phyloP scores from a whole-genome alignment of 2,797 vertebrate species.

The Apodemus agrarius region DNA sequence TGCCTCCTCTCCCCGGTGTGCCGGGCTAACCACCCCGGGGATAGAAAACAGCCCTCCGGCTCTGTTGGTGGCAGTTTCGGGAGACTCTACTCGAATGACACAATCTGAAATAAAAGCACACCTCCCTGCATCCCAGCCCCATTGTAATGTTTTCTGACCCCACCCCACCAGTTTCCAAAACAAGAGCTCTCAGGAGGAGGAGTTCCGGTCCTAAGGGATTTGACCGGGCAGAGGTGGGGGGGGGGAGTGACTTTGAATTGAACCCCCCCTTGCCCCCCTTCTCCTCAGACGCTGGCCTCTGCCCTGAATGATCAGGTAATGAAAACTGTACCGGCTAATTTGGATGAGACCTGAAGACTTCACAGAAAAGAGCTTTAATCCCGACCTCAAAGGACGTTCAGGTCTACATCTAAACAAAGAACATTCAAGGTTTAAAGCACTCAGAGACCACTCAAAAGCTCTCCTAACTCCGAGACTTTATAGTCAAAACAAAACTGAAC shows the following conservation, averaged over 20 bases:
- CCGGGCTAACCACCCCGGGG: background rate
- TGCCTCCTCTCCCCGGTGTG: background rate
- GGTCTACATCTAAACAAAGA: background rate
- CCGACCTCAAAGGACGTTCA: background rate
- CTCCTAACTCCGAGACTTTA: background rate
- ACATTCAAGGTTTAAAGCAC: background rate
- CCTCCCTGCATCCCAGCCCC: background rate
- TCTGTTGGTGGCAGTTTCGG: background rate
- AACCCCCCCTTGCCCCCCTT: background rate
- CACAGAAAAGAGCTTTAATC: background rate
- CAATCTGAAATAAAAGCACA: background rate
- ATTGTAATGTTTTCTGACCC: background rate
- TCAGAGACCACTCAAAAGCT: background rate
- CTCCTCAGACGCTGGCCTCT: background rate
- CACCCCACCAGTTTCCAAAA: slow-evolving; percentile 23
- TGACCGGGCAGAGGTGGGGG: background rate
- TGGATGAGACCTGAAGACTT: background rate
- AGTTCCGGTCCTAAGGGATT: slow-evolving; percentile 23
- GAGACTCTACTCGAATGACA: background rate
- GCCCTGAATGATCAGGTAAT: background rate
- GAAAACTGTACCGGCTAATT: background rate
- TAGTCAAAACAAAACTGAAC: background rate
- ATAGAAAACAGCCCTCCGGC: background rate
- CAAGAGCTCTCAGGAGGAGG: slow-evolving; percentile 1
- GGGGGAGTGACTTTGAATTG: background rate